Conservation (phyloP, 2,888 invertebrate species). For the Megamerina dolium region DNA sequence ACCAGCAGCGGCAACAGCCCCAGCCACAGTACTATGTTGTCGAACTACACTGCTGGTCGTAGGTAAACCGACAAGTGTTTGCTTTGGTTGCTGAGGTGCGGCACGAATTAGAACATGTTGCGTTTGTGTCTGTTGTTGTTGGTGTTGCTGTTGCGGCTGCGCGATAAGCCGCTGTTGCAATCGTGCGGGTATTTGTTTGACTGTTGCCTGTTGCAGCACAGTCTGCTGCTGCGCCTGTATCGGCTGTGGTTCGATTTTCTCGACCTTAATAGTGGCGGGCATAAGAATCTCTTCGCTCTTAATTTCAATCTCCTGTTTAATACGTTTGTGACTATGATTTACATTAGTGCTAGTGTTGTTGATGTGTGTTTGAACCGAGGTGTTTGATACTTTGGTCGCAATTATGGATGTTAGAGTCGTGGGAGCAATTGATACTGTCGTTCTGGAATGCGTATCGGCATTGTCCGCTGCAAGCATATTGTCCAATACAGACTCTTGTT, state of each 20-base stretch:
- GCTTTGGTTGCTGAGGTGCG: slow-evolving; percentile 26
- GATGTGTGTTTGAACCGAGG: background rate
- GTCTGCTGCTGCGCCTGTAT: slow-evolving; percentile 3
- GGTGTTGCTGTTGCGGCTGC: slow-evolving; percentile 21
- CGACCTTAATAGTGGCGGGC: slow-evolving; percentile 40
- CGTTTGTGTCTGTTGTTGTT: slow-evolving; percentile 28
- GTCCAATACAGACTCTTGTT: slow-evolving; percentile 32
- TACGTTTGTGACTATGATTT: slow-evolving; percentile 37
- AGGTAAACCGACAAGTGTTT: slow-evolving; percentile 20
- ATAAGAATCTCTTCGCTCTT: slow-evolving; percentile 43
- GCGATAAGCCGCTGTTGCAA: slow-evolving; percentile 13
- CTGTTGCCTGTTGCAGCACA: slow-evolving; percentile 18
- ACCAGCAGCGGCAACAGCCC: no score
- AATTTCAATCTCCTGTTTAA: slow-evolving; percentile 45
- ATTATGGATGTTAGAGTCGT: slow-evolving; percentile 8
- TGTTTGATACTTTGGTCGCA: slow-evolving; percentile 12
- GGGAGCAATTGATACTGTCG: slow-evolving; percentile 12
- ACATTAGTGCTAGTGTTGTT: slow-evolving; percentile 28
- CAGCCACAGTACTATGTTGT: slow-evolving; percentile 27
- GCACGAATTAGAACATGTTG: slow-evolving; percentile 33
- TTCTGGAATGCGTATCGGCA: slow-evolving; percentile 24
- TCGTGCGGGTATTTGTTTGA: slow-evolving; percentile 21
- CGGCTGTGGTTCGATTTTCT: slow-evolving; percentile 36
- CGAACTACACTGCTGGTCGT: slow-evolving; percentile 18
- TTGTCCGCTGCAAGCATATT: slow-evolving; percentile 9